These are phyloP conservation scores for Ceyx cyanopectus DNA, from an alignment of 2,113 vertebrate species.

Conservation along the genomic window DNA sequence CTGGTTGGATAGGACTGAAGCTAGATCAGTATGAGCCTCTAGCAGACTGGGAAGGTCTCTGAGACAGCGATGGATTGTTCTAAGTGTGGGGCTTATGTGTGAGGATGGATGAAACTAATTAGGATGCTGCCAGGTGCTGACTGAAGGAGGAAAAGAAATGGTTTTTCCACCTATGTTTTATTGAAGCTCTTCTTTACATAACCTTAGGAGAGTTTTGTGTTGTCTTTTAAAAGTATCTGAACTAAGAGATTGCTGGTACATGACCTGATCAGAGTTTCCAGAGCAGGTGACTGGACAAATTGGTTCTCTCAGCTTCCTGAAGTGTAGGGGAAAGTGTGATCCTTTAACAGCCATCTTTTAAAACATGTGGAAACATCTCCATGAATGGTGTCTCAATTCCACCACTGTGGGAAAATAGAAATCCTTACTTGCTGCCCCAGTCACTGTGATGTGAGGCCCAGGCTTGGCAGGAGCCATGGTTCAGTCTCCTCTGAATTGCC, in stretches of 20 bases:
- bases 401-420: conserved; percentile 30
- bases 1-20: neutral
- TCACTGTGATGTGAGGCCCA: neutral
- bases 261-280: neutral
- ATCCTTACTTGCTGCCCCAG: neutral
- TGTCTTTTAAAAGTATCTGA: neutral
- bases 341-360: neutral
- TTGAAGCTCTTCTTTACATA: neutral
- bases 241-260: neutral
- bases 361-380: neutral
- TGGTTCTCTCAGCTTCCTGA: neutral
- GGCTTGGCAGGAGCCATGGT: conserved; percentile 11
- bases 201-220: neutral
- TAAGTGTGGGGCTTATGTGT: neutral
- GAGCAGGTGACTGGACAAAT: neutral
- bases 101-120: neutral
- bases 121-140: neutral
- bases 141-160: neutral
- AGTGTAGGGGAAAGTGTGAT: neutral
- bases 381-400: neutral
- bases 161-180: neutral
- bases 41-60: neutral
- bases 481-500: conserved; percentile 29
- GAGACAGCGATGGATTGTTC: accelerated
- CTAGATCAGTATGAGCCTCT: neutral